Base-by-base conservation (phyloP, 2,113 vertebrate species). In the Lasiurus cinereus region DNA sequence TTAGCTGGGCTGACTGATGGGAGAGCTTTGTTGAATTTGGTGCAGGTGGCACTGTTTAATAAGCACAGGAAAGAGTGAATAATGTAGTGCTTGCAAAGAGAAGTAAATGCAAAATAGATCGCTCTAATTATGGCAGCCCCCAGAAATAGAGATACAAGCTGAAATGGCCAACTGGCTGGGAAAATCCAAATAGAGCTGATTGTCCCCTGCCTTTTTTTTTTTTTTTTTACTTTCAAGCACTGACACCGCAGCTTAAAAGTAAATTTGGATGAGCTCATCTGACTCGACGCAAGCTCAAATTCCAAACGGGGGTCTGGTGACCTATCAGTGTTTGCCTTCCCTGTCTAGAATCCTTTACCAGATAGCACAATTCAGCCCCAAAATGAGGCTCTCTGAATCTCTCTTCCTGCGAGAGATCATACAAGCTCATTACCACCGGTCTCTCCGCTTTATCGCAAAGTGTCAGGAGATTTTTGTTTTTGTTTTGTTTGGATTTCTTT, bases 11-110 rank as follows among this genome's bases (percentile, higher is more conserved):
- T 96, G 95, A 98, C 98, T 98, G 98, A 98, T 98, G 97, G 97
- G 97, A 97, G 98, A 98, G 98, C 98, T 98, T 98, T 98, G 97
- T 98, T 98, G 97, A 97, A 98, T 98, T 98, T 98, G 97, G 98
- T 98, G 98, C 98, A 98, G 98, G 98, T 98, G 98, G 98, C 98
- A 98, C 97, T 98, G 98, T 98, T 98, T 98, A 98, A 98, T 98
- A 98, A 98, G 98, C 98, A 98, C 97, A 98, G 96, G 97, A 98
- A 97, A 98, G 98, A 98, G 97, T 98, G 98, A 98, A 98, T 98
- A 98, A 98, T 98, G 98, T 98, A 98, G 97, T 98, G 97, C 98
- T 98, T 97, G 98, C 97, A 98, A 98, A 98, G 98, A 98, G 98
- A 98, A 98, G 98, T 98, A 98, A 97, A 98, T 98, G 98, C 98